Evolutionary conservation across 2,888 invertebrate genomes (phyloP), one percentile per base, ranked within the genome.

Genomic region (Archips crataeganus): DNA sequence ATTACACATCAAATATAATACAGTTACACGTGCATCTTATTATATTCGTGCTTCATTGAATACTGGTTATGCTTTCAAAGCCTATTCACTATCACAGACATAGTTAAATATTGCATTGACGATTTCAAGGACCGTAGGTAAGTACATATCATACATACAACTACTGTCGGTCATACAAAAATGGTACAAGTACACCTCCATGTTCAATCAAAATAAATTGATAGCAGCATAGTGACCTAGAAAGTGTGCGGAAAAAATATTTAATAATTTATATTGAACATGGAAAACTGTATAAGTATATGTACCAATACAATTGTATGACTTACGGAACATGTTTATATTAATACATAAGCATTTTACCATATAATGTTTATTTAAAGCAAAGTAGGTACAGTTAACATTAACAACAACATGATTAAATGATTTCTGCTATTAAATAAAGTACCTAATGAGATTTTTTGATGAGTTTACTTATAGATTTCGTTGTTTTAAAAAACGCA

Each of bases 1-100:
- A 84, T 84, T 80, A 84, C 79, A 84, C 81, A 78, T 80, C 36
- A 76, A 77, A 75, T 70, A 79, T 76, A 78, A 76, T 77, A 80
- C 78, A 78, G 72, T 78, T 81, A 81, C 78, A 79, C 76, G 79
- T 79, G 78, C 78, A 77, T 77, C 77, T 81, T 79, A 77, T 77
- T 80, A 78, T 81, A 82, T 84, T 83, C 84, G 83, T 84, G 87
- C 85, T 84, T 83, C 84, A 87, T 89, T 87, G 84, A 92, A 92
- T 92, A 93, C 91, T 92, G 91, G 84, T 84, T 84, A 87, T 86
- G 74, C 91, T 91, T 84, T 86, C 82, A 91, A 92, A 91, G 91
- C 91, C 82, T 87, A 88, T 86, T 88, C 87, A 85, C 91, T 93
- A 93, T 93, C 93, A 93, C 93, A 93, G 93, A 90, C 84, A 79